Evolutionary conservation across 2,113 vertebrate genomes (phyloP).

Genomic region (Erythrocercus mccallii): DNA sequence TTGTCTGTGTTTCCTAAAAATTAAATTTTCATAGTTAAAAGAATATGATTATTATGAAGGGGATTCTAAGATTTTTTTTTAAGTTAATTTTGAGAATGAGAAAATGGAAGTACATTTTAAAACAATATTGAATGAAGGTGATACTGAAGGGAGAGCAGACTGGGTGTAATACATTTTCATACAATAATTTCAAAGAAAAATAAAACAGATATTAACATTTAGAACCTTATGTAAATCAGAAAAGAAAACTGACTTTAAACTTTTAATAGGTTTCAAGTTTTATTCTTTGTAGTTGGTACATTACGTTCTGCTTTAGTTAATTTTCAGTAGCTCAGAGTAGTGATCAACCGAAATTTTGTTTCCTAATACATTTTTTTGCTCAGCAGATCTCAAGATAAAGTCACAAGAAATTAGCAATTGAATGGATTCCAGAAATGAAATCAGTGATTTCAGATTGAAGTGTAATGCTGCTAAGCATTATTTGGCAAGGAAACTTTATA

Average conservation of each 20-base stretch:
- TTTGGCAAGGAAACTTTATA: not conserved
- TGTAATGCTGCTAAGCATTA: not conserved
- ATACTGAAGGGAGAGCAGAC: not conserved
- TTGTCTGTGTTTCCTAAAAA: not conserved
- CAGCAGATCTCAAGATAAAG: not conserved
- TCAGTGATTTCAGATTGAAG: not conserved
- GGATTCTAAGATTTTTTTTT: not conserved
- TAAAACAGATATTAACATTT: not conserved
- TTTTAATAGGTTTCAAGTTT: not conserved
- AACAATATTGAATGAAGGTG: not conserved
- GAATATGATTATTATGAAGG: not conserved
- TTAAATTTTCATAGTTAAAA: not conserved
- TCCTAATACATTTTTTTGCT: not conserved
- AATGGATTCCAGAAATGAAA: not conserved
- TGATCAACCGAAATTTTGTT: not conserved
- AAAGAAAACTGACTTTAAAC: not conserved
- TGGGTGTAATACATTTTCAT: not conserved
- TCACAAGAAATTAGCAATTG: not conserved
- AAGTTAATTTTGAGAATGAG: not conserved
- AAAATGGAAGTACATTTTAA: not conserved
- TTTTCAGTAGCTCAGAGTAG: not conserved
- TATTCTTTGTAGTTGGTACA: not conserved
- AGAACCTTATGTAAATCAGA: not conserved
- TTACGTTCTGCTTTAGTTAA: not conserved
- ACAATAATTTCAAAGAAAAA: not conserved